phyloP scores from a whole-genome alignment of 1,140 invertebrate species.

The Sesamia nonagrioides region DNA sequence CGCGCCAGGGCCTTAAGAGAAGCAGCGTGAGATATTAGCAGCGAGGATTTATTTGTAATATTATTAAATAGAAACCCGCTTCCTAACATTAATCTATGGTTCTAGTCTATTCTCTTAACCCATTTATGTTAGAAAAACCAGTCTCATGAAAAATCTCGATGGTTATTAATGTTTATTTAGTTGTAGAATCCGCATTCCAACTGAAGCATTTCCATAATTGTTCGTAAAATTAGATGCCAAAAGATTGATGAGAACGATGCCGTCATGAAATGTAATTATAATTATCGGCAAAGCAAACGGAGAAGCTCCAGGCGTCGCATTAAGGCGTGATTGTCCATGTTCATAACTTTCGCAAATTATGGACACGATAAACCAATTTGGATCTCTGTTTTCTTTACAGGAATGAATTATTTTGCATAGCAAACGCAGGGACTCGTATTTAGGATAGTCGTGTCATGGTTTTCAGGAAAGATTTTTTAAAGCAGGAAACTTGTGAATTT shows the following conservation, averaged over 20 bases:
- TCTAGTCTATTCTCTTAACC: background rate
- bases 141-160: background rate
- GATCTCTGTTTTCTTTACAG: conserved; percentile 17
- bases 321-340: conserved; percentile 20
- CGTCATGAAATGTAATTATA: conserved; percentile 20
- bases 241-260: conserved; percentile 22
- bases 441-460: background rate
- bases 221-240: conserved; percentile 1
- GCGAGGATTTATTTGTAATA: conserved; percentile 52
- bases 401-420: conserved; percentile 15
- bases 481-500: background rate
- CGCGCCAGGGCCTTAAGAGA: conserved; percentile 14
- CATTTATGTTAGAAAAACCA: background rate
- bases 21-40: conserved; percentile 36
- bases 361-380: conserved; percentile 35
- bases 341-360: conserved; percentile 30
- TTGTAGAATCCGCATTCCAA: conserved; percentile 10
- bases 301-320: conserved; percentile 15
- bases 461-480: background rate
- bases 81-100: conserved; percentile 20
- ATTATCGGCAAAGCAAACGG: conserved; percentile 4
- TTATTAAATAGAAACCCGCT: conserved; percentile 12
- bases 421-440: background rate
- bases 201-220: background rate
- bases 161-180: conserved; percentile 7